These are phyloP conservation scores for Drosophila falleni DNA, from an alignment of 2,888 invertebrate genomes.

Conservation along the genomic window DNA sequence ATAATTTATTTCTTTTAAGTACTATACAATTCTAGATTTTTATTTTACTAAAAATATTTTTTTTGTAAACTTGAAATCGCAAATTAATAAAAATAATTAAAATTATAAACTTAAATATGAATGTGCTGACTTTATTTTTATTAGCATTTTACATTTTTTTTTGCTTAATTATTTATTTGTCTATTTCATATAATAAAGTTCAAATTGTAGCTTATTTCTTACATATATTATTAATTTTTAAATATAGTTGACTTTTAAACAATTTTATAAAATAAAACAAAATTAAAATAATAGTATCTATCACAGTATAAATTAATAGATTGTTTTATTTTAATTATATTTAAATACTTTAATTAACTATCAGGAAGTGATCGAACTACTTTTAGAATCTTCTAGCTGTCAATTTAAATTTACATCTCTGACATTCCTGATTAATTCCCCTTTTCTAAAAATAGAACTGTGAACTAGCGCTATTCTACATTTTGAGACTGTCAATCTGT, in stretches of 20 bases:
- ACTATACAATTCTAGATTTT: background rate
- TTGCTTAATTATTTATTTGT: too few species aligned
- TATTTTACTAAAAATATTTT: background rate
- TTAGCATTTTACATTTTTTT: too few species aligned
- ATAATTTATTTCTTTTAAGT: too few species aligned
- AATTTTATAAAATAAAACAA: background rate
- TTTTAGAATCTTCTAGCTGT: slow-evolving; percentile 3
- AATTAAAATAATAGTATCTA: background rate
- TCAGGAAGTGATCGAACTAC: background rate
- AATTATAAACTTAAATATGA: too few species aligned
- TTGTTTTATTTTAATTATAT: background rate
- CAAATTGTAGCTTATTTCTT: too few species aligned
- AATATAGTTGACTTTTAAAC: too few species aligned
- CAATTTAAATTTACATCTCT: slow-evolving; percentile 6
- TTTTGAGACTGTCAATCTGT: slow-evolving; percentile 21
- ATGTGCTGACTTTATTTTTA: too few species aligned
- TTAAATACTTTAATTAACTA: background rate
- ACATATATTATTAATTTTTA: too few species aligned
- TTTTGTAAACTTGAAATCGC: background rate
- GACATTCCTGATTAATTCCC: slow-evolving; percentile 12
- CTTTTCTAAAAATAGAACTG: slow-evolving; percentile 12
- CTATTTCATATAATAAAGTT: too few species aligned
- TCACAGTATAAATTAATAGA: background rate
- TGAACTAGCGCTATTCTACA: slow-evolving; percentile 23
- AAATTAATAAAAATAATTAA: too few species aligned